These are phyloP conservation scores for Ectobius pallidus DNA, from an alignment of 2,888 invertebrate species.

Conservation along the genomic window DNA sequence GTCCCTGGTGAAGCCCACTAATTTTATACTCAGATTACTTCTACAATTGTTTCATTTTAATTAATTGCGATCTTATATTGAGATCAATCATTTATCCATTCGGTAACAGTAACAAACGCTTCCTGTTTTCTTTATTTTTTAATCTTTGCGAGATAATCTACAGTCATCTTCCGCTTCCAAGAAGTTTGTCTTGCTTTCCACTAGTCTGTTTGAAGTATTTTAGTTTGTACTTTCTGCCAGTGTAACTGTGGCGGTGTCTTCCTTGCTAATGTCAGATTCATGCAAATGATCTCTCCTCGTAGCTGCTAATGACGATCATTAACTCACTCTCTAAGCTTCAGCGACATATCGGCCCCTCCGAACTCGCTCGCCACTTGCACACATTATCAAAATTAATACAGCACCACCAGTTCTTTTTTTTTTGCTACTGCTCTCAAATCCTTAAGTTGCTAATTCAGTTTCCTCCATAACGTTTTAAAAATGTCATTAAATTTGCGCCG, in stretches of 20 bases:
- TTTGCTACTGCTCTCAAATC: background rate
- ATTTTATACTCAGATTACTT: too few species aligned
- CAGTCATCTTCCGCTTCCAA: slow-evolving; percentile 9
- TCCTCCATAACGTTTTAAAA: background rate
- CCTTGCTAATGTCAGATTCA: slow-evolving; percentile 38
- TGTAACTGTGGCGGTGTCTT: slow-evolving; percentile 7
- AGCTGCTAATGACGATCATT: slow-evolving; percentile 40
- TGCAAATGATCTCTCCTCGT: slow-evolving; percentile 37
- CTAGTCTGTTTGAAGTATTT: slow-evolving; percentile 25
- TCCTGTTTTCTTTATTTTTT: too few species aligned
- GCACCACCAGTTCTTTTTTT: background rate
- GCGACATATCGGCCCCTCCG: slow-evolving; percentile 28
- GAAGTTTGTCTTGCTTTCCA: background rate
- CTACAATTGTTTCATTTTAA: too few species aligned
- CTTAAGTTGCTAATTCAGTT: slow-evolving; percentile 9
- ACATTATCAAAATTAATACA: slow-evolving; percentile 32
- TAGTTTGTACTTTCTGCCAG: slow-evolving; percentile 17
- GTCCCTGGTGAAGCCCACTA: too few species aligned
- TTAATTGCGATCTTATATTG: too few species aligned
- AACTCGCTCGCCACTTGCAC: slow-evolving; percentile 20
- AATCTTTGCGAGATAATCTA: too few species aligned
- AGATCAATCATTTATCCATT: too few species aligned
- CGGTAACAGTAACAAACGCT: too few species aligned
- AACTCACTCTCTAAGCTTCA: slow-evolving; percentile 30
- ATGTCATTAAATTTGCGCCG: background rate